Evolutionary conservation across 1,140 invertebrate species (phyloP), one percentile per base, ranked within the genome.

Genomic region (Propsilocerus akamusi): DNA sequence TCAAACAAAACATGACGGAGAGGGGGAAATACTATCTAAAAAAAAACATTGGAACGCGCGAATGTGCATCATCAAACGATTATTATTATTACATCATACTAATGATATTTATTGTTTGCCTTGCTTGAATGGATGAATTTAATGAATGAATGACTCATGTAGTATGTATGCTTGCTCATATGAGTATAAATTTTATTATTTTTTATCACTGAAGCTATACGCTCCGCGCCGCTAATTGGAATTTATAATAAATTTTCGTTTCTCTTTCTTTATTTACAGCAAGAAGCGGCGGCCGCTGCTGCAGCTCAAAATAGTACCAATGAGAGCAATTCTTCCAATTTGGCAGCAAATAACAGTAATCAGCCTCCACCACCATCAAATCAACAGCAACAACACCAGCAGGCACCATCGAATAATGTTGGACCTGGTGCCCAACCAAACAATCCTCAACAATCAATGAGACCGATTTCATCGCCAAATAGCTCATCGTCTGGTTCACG

Each of bases 381-480:
- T n/a, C n/a, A n/a, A n/a, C n/a, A n/a, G n/a, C n/a, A n/a, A n/a
- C n/a, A n/a, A n/a, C n/a, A n/a, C n/a, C n/a, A n/a, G n/a, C n/a
- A n/a, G n/a, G n/a, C n/a, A n/a, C n/a, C n/a, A 17, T 17, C 34
- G 10, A 41, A 41, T 17, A 41, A 41, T 41, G 34, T 20, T n/a
- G 14, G n/a, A n/a, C 28, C 28, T 30, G 28, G 28, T 11, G 28
- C 10, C 10, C 28, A 6, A 30, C 28, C 17, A 77, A 77, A 52
- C 77, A 64, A 46, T 50, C 61, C 63, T 28, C 26, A 24, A 28
- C 14, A 80, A 72, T 77, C 76, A 64, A 80, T 90, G 77, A 81
- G 90, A 68, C 88, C 88, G 53, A 88, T 85, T 60, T 88, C 89
- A 58, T 93, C 89, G 60, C 89, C 90, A 57, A 91, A 87, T 61